Percentiles rank a stretch among this genome's conserved stretches.
These are phyloP conservation scores for Andricus grossulariae DNA, from an alignment of 1,140 invertebrate genomes.

Conservation along the genomic window DNA sequence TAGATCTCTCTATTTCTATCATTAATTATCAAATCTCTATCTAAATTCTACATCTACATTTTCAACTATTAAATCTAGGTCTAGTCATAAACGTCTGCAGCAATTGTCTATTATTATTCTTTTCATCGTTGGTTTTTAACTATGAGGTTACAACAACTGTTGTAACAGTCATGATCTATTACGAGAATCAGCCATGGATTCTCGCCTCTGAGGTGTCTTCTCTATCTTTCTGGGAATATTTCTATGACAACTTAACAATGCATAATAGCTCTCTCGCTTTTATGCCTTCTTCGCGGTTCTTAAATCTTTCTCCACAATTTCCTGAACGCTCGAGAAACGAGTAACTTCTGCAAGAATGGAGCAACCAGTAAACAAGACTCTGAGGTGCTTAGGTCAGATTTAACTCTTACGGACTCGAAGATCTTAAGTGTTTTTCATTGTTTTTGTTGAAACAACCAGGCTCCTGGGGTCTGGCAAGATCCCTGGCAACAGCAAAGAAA, in stretches of 20 bases:
- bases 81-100: not conserved
- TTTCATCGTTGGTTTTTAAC: slow-evolving; percentile 5
- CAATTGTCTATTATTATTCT: not conserved
- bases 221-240: slow-evolving; percentile 23
- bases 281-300: not conserved
- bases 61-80: not conserved
- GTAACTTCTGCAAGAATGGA: slow-evolving; percentile 17
- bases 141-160: not conserved
- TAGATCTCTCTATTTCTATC: not conserved
- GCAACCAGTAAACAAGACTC: not conserved
- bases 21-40: not conserved
- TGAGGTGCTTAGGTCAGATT: not conserved
- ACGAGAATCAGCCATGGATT: slow-evolving; percentile 46
- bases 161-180: slow-evolving; percentile 6
- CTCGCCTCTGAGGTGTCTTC: slow-evolving; percentile 25
- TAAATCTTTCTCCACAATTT: not conserved
- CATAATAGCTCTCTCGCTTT: slow-evolving; percentile 28
- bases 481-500: slow-evolving; percentile 51
- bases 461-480: slow-evolving; percentile 52
- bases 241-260: slow-evolving; percentile 6
- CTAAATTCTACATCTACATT: not conserved
- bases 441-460: slow-evolving; percentile 47
- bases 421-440: not conserved
- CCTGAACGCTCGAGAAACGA: slow-evolving; percentile 21
- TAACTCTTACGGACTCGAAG: not conserved